Base-by-base conservation (phyloP, 1,140 invertebrate genomes). In the Drosophila lowei region DNA sequence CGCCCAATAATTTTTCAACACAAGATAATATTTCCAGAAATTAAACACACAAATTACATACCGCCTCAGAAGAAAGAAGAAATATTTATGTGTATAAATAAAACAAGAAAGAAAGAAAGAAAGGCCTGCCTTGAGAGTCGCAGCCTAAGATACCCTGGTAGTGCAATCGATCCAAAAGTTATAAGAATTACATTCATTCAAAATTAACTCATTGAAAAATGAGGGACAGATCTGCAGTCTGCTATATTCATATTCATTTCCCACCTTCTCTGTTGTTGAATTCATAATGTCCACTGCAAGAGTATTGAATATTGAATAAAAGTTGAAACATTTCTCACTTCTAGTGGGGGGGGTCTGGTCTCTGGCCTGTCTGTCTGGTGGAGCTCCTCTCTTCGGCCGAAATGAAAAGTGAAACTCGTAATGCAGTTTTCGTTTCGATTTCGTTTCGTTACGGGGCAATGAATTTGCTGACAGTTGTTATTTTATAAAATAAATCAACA, bases 401-500 rank as follows among this genome's bases (percentile, higher is more conserved):
- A 79, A 79, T 88, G 78, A 88, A 86, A 86, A 86, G 83, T 86
- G 83, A 86, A 86, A 88, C 78, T 86, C 54, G 57, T 55, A 72
- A 66, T 85, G 80, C 80, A 79, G 77, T 77, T 76, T 79, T 79
- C 57, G 62, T 63, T 73, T 63, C 50, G 49, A 65, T 77, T 71
- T 77, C 49, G 64, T 59, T 77, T 75, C 55, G 38, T 74, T 74
- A 44, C 61, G 80, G 81, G 72, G 68, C 78, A 79, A 79, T 83
- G 83, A 79, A 89, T 88, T 88, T 88, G 83, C 83, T 88, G 83
- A 88, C 83, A 88, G 83, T 88, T 83, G 78, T 74, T 88, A 66
- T 88, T 81, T 79, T 83, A 83, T 58, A 76, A 88, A 88, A 88
- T 83, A 88, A 88, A 88, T 85, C 81, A 85, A 88, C 81, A 85